phyloP scores from a whole-genome alignment of 92 coral and sea anemone species.

The Anthopleura xanthogrammica region DNA sequence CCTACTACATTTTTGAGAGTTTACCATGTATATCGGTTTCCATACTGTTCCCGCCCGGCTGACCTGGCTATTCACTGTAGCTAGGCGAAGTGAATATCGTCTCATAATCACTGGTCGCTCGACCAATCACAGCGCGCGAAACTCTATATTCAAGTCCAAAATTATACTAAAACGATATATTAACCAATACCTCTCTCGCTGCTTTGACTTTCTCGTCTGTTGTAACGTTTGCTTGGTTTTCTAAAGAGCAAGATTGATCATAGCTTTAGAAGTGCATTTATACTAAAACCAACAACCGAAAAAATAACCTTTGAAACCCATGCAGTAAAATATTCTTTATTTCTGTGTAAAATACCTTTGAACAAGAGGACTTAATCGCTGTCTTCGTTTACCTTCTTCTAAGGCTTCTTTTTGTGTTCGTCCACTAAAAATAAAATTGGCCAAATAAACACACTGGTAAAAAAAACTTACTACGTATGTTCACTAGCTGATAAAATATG shows the following conservation, averaged over 20 bases:
- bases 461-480: too few relatives aligned
- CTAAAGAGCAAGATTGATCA: slow-evolving; percentile 29
- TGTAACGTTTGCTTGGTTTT: slow-evolving; percentile 91
- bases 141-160: too few relatives aligned
- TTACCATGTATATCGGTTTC: too few relatives aligned
- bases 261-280: too few relatives aligned
- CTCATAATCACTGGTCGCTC: too few relatives aligned
- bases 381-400: slow-evolving; percentile 71
- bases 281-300: background rate
- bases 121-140: too few relatives aligned
- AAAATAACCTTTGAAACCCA: background rate
- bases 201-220: slow-evolving; percentile 76
- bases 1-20: too few relatives aligned
- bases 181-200: slow-evolving; percentile 63
- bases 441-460: background rate
- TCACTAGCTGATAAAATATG: too few relatives aligned
- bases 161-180: background rate
- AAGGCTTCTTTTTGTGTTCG: slow-evolving; percentile 91
- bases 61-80: too few relatives aligned
- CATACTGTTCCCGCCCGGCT: too few relatives aligned
- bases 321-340: background rate
- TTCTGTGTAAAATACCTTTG: slow-evolving; percentile 38
- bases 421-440: slow-evolving; percentile 51
- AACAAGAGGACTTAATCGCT: slow-evolving; percentile 74
- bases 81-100: too few relatives aligned